Evolutionary conservation across 2,888 invertebrate genomes (phyloP).

Genomic region (Drosophila antonietae): DNA sequence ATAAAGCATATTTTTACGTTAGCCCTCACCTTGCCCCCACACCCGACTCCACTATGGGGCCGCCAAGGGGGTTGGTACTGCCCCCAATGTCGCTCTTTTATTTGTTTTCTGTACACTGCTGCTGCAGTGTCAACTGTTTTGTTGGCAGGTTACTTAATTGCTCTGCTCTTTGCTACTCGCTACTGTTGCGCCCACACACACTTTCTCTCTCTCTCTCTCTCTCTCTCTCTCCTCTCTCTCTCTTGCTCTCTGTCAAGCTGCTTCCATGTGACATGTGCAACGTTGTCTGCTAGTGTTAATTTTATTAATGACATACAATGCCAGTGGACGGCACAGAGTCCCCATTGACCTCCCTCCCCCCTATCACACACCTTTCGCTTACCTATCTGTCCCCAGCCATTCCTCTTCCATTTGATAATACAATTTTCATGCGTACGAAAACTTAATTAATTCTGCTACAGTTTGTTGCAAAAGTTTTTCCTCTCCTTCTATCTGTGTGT

Average conservation of each 20-base stretch:
- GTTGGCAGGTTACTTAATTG: constrained; percentile 84
- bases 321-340: constrained; percentile 41
- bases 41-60: constrained; percentile 11
- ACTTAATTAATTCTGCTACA: constrained; percentile 80
- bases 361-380: neutral
- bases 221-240: constrained; percentile 1
- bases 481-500: neutral
- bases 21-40: constrained; percentile 15
- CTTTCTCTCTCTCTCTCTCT: constrained; percentile 1
- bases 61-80: neutral
- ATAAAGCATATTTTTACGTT: constrained; percentile 51
- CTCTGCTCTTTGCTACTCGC: constrained; percentile 63
- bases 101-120: neutral
- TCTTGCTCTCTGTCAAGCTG: constrained; percentile 18
- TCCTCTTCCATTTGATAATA: constrained; percentile 50
- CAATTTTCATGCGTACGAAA: constrained; percentile 71
- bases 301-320: constrained; percentile 84
- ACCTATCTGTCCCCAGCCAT: neutral
- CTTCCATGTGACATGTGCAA: constrained; percentile 47
- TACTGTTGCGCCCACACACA: constrained; percentile 1
- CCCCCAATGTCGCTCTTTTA: too few species aligned
- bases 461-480: constrained; percentile 66
- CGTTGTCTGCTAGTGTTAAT: constrained; percentile 81
- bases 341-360: neutral
- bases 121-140: constrained; percentile 74